Base-by-base conservation (phyloP, 2,888 invertebrate genomes). In the Laspeyria flexula region DNA sequence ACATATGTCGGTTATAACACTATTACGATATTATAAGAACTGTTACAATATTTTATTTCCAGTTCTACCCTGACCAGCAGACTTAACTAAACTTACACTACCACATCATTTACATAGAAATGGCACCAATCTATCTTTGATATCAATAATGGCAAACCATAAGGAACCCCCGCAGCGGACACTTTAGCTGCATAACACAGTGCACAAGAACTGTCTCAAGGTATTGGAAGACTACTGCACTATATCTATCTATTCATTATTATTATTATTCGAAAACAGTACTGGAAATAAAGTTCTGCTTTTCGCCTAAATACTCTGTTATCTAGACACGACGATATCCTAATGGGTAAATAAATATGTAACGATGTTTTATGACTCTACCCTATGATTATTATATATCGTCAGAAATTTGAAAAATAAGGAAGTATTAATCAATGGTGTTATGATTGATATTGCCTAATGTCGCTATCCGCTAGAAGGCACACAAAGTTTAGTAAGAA, bases 91-190 rank as follows among this genome's bases (percentile, higher is more conserved):
- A 83, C 91, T 89, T 90, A 92, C 86, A 64, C 90, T 90, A 90
- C 87, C 90, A 79, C 89, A 79, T 90, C 90, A 82, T 89, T 83
- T 87, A 91, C 84, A 88, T 82, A 88, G 88, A 90, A 90, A 92
- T 92, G 92, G 92, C 92, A 92, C 92, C 92, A 89, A 91, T 89
- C 91, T 91, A 91, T 92, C 92, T 92, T 92, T 92, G 92, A 92
- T 92, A 92, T 91, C 83, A 87, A 82, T 83, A 91, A 92, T 92
- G 91, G 92, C 91, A 92, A 91, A 86, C 90, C 90, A 87, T 87
- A 90, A 85, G 90, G 89, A 89, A 87, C 87, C 90, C 88, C 83
- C 86, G 84, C 87, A 80, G 87, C 88, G 85, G 86, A 85, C 86
- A 76, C 81, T 70, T 55, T 67, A 66, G 75, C 76, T 67, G 79